Evolutionary conservation across 2,113 vertebrate genomes (phyloP).

Genomic region (Spilogale gracilis): DNA sequence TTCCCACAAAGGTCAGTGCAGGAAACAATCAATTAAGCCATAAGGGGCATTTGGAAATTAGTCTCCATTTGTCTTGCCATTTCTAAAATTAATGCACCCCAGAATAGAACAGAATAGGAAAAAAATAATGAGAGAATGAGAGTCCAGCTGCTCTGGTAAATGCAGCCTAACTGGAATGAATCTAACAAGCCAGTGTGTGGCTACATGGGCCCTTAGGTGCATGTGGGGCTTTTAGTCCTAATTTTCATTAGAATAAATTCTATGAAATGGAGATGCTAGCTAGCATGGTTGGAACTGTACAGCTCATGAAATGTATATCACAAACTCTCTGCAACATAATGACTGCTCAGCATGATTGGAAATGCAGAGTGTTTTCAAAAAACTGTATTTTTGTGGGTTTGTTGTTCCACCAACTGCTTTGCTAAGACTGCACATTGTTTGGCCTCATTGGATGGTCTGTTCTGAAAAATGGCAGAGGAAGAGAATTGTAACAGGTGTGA

Average conservation of each 20-base stretch:
- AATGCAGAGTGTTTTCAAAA: rapidly evolving
- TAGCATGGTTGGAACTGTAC: rapidly evolving
- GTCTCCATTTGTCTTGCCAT: constrained; percentile 64
- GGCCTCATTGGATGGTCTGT: neutral
- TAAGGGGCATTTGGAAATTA: constrained; percentile 62
- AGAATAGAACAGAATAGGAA: constrained; percentile 54
- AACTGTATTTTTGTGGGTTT: rapidly evolving
- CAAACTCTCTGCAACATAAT: neutral
- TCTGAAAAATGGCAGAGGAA: neutral
- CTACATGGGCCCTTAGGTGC: neutral
- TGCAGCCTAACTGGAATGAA: neutral
- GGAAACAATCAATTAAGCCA: constrained; percentile 69
- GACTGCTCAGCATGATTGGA: rapidly evolving
- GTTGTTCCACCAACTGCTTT: rapidly evolving
- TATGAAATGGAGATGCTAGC: neutral
- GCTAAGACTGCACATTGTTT: neutral
- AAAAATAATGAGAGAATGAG: neutral
- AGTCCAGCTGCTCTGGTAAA: neutral
- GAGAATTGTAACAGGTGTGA: neutral
- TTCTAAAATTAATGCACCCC: constrained; percentile 60
- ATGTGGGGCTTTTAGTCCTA: neutral
- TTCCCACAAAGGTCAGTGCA: constrained; percentile 61
- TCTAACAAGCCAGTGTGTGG: neutral
- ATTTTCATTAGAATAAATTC: neutral
- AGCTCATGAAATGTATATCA: neutral